Conservation (phyloP, 2,113 vertebrate genomes). For the Ammodytes marinus region DNA sequence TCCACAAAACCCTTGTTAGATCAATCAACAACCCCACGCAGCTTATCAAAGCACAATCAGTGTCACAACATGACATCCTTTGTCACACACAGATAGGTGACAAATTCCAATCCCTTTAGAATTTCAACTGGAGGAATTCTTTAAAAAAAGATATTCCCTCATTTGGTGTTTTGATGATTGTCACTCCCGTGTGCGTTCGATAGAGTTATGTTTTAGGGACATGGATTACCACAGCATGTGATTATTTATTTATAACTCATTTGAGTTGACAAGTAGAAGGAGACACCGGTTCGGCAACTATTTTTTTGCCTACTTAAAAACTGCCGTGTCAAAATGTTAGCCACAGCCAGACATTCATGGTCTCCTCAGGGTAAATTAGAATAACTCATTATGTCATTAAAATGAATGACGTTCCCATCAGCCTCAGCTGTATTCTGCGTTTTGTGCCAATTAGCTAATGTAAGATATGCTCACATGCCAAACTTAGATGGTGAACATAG, state of each 20-base stretch:
- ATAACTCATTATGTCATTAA: not conserved
- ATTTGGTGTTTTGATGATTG: not conserved
- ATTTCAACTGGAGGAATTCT: not conserved
- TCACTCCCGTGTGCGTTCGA: not conserved
- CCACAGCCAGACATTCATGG: not conserved
- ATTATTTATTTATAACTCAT: too few relatives aligned
- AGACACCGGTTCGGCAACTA: not conserved
- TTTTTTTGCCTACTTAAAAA: too few relatives aligned
- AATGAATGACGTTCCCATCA: too few relatives aligned
- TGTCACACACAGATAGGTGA: slow-evolving; percentile 6
- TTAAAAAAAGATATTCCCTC: not conserved
- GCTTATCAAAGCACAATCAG: slow-evolving; percentile 18
- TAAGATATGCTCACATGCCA: too few relatives aligned
- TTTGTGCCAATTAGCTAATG: too few relatives aligned
- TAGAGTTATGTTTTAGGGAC: not conserved
- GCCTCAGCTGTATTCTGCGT: too few relatives aligned
- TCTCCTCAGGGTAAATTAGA: not conserved
- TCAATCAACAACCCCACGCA: slow-evolving; percentile 28
- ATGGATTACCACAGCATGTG: not conserved
- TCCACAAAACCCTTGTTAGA: slow-evolving; percentile 22
- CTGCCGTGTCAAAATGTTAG: too few relatives aligned
- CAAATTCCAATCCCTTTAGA: slow-evolving; percentile 2
- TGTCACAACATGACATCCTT: slow-evolving; percentile 5
- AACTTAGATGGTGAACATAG: too few relatives aligned
- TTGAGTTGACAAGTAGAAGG: not conserved